Base-by-base conservation (phyloP, 1,140 invertebrate species). In the Diuraphis noxia region DNA sequence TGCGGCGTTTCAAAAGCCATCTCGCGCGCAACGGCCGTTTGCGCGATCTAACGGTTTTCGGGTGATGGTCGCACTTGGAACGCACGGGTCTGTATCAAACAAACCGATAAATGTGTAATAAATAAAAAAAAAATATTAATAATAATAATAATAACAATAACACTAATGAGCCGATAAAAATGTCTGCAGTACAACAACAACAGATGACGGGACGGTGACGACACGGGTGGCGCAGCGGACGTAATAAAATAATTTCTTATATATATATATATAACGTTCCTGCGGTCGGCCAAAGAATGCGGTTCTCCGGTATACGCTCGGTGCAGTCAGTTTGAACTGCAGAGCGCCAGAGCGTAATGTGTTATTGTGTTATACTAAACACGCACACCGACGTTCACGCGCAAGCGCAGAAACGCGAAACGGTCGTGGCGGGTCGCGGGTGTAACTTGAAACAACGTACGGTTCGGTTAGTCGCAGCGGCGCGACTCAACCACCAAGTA, bases 1-100 rank as follows among this genome's bases (percentile, higher is more conserved):
- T 88, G 86, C 49, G 23, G 52, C 25, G 17, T 40, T 88, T 63
- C 49, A 63, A 88, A 63, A 63, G 52, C 49, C 86, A 88, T 88
- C 23, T 34, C 23, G 46, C 46, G 85, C 49, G 52, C 56, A 88
- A 88, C 86, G 86, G 86, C 49, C 86, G 86, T 88, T 88, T 52
- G 25, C 23, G 34, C 49, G 36, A 38, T 87, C 49, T 88, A 88
- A 88, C 86, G 86, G 86, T 88, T 63, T 87, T 87, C 13, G 17
- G 25, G 5, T 13, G 41, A 85, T 72, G 25, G 40, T 1, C 23
- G 81, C 0, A 17, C 9, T 82, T 1, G 79, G 38, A 41, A 84
- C 41, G 41, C 2, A 17, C 38, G 38, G 38, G 10, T 40, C 10
- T 4, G 79, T 82, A 82, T 82, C 84, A 85, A 43, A 5, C 49